Conservation (phyloP, 2,888 invertebrate genomes). For the Lobophora halterata region DNA sequence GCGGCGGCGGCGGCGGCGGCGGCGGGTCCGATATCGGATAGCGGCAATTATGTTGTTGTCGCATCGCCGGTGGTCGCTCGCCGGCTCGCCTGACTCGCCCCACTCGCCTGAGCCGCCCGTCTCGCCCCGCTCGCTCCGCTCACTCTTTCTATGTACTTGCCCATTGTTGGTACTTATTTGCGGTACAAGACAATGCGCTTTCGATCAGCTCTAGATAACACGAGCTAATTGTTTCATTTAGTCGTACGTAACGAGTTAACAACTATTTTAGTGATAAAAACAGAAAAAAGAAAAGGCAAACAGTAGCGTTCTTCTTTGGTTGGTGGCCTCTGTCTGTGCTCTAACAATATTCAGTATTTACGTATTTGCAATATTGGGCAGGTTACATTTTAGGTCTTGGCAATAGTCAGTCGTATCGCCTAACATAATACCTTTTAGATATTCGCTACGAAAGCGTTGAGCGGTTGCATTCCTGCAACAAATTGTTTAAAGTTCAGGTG, state of each 20-base stretch:
- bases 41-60: conserved; percentile 47
- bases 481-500: conserved; percentile 7
- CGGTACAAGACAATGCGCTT: conserved; percentile 8
- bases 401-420: no score
- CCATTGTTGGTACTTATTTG: not conserved
- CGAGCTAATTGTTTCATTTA: conserved; percentile 10
- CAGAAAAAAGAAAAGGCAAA: no score
- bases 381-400: no score
- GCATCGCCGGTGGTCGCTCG: conserved; percentile 44
- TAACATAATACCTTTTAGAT: no score
- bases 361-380: no score
- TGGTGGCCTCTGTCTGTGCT: no score
- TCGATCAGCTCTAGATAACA: conserved; percentile 4
- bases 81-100: conserved; percentile 9
- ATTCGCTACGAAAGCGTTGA: no score
- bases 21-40: conserved; percentile 33
- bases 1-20: no score
- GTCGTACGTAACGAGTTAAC: conserved; percentile 3
- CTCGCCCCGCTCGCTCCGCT: conserved; percentile 1
- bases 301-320: no score
- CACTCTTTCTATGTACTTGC: not conserved
- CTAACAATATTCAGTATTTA: no score
- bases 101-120: conserved; percentile 18
- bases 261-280: conserved; percentile 6
- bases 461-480: conserved; percentile 1